A percentile compares a stretch with the other conserved stretches of the same genome.
phyloP scores from a whole-genome alignment of 2,888 invertebrate genomes.

The Camptogramma bilineatum region DNA sequence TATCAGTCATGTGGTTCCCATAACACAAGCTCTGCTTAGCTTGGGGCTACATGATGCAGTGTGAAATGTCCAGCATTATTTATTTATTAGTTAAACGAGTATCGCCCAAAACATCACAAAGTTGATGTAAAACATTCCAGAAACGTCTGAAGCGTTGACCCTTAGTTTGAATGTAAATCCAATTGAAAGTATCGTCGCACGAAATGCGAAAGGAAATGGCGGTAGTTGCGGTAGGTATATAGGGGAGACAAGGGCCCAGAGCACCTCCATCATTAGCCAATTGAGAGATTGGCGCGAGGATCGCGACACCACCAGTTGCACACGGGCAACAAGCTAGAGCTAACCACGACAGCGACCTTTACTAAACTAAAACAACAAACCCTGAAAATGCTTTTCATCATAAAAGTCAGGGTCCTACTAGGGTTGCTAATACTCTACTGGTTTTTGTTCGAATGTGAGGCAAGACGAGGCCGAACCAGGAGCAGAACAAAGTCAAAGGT shows the following conservation, averaged over 20 bases:
- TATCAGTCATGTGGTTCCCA: too few species aligned
- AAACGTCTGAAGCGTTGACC: constrained; percentile 34
- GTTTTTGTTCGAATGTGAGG: constrained; percentile 65
- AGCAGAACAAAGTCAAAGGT: constrained; percentile 92
- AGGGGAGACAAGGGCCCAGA: constrained; percentile 78
- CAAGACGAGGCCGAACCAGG: constrained; percentile 89
- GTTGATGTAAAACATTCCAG: constrained; percentile 15
- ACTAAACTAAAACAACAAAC: background rate
- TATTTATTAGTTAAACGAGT: too few species aligned
- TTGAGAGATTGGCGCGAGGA: constrained; percentile 75
- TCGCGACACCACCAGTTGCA: constrained; percentile 63
- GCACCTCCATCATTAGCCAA: constrained; percentile 78
- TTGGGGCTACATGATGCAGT: too few species aligned
- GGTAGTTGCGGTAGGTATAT: constrained; percentile 59
- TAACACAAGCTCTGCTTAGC: too few species aligned
- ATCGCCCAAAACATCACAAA: too few species aligned
- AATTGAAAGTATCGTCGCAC: constrained; percentile 56
- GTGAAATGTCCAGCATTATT: too few species aligned
- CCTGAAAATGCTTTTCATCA: constrained; percentile 60
- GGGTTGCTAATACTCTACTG: constrained; percentile 58
- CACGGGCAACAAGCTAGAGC: constrained; percentile 56
- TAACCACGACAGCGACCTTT: constrained; percentile 44
- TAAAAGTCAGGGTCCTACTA: constrained; percentile 56
- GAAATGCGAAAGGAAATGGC: constrained; percentile 73
- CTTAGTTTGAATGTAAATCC: constrained; percentile 35